Evolutionary conservation across 2,888 invertebrate species (phyloP).

Genomic region (Elegia similella): DNA sequence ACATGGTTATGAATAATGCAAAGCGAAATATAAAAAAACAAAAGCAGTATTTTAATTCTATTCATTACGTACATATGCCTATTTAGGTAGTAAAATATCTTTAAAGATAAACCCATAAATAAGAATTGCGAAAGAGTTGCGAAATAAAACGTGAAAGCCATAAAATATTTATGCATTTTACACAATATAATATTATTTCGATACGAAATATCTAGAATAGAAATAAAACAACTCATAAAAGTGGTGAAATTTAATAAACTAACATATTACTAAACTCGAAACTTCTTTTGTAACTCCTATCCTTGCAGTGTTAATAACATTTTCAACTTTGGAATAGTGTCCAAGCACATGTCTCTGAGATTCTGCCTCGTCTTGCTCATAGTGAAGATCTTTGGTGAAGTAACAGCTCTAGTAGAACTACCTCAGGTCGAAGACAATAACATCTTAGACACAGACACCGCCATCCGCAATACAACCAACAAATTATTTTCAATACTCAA

Average conservation of each 20-base stretch:
- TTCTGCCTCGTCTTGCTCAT: background rate
- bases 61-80: background rate
- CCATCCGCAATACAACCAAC: constrained; percentile 43
- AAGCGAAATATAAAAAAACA: background rate
- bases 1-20: background rate
- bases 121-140: background rate
- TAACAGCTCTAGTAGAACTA: constrained; percentile 35
- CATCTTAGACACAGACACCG: constrained; percentile 37
- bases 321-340: constrained; percentile 25
- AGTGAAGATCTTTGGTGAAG: constrained; percentile 17
- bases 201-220: constrained; percentile 12
- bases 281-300: background rate
- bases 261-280: constrained; percentile 18
- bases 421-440: constrained; percentile 34
- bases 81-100: background rate
- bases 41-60: background rate
- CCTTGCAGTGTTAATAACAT: constrained; percentile 25
- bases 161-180: constrained; percentile 1
- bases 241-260: constrained; percentile 22
- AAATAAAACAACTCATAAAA: constrained; percentile 26
- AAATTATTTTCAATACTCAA: constrained; percentile 45
- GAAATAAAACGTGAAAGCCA: background rate
- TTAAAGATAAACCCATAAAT: background rate
- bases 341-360: constrained; percentile 3
- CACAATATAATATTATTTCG: constrained; percentile 21